Evolutionary conservation across 2,888 invertebrate species (phyloP), one percentile per base, ranked within the genome.

Genomic region (Opisthograptis luteolata): DNA sequence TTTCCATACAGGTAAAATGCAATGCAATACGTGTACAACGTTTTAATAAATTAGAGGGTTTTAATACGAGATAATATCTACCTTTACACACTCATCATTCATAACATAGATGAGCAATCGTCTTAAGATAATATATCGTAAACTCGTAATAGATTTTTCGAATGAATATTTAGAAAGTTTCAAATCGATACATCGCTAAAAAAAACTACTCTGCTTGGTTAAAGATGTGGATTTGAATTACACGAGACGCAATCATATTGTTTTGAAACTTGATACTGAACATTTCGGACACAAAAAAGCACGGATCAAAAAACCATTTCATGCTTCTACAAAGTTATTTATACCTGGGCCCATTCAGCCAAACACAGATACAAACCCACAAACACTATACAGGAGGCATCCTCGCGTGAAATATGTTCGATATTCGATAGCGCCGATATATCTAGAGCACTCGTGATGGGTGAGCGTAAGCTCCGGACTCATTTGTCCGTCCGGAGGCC

Each of bases 371-470:
- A n/a, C 32, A 52, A 55, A 55, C 34, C 37, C 24, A 37, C 28
- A 36, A n/a, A n/a, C n/a, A 35, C 15, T 35, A 47, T 52, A 55
- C 44, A 40, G 45, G 53, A 50, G 54, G 55, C 58, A 62, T 60
- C 57, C 55, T 51, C 60, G 64, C 60, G 66, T 71, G 72, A 73
- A 66, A 70, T 73, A 73, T 73, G 54, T 62, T 58, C 64, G 63
- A 72, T 75, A 77, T 67, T 59, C 64, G 77, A 79, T 75, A 66
- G 63, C 61, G 55, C 56, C 66, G 69, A 72, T 68, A 65, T 66
- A 83, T 84, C 69, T 81, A 78, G 84, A 78, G 67, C 83, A 73
- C 70, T 73, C 80, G 83, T 84, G 84, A 84, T 82, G 74, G 66
- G 62, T 80, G 82, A 83, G 80, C 76, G 84, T 79, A 77, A 76